Evolutionary conservation across 2,113 vertebrate species (phyloP), one percentile per base, ranked within the genome.

Genomic region (Paedocypris sp.): DNA sequence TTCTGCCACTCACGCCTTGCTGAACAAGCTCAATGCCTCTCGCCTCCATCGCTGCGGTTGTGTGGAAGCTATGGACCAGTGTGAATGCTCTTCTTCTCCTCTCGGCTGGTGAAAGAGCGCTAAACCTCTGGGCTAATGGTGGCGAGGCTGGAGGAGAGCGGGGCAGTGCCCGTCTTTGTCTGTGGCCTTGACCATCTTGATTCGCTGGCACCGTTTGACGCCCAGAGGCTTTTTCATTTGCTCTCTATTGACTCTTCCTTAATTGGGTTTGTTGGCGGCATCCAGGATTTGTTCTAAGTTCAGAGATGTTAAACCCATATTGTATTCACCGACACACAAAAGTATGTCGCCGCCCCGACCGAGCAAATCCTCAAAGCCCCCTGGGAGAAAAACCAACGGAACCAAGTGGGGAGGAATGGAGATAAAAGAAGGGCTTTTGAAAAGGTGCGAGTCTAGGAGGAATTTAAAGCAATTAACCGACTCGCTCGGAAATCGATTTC

Each of bases 171-270:
- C 42, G 28, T 71, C 70, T 71, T 84, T 87, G 83, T 82, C 83
- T 70, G 54, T 6, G 46, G 69, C 70, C 75, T 80, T 80, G 69
- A 75, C 77, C 39, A 52, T 75, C 78, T 79, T 75, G 68, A 82
- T 82, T 79, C 61, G 22, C 74, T 83, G 74, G 63, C 70, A 50
- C 59, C 72, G 66, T 74, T 73, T 51, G 32, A 70, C 72, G 67
- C 81, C 80, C 62, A 22, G 64, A 76, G 78, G 76, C 73, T 81
- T 85, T 85, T 85, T 85, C 80, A 85, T 86, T 86, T 80, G 79
- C 73, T 83, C 72, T 74, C 82, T 74, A 84, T 85, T 85, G 83
- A 86, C 81, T 85, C 60, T 15, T 39, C 38, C 74, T 80, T 87
- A 86, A 87, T 86, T 87, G 83, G 82, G 77, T 83, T 69, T 73